Percentiles rank a stretch among this genome's conserved stretches.
Conservation (phyloP, 2,797 vertebrate genomes). For the Bradypodion pumilum region DNA sequence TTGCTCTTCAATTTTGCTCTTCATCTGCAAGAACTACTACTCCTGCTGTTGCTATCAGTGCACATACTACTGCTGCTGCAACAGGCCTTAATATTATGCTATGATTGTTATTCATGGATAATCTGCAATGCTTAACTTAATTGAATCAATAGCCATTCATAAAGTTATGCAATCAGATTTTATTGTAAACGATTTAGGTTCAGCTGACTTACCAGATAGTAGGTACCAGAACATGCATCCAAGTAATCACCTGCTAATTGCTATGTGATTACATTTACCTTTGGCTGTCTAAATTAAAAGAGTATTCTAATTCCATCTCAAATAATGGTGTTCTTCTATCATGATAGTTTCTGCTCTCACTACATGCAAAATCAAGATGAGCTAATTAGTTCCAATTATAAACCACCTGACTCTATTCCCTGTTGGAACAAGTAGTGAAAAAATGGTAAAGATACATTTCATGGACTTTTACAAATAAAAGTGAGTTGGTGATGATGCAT, state of each 20-base stretch:
- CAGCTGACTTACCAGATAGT: constrained; percentile 47
- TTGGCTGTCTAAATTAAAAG: constrained; percentile 67
- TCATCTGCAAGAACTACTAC: too few species aligned
- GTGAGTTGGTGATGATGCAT: too few species aligned
- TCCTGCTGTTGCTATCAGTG: too few species aligned
- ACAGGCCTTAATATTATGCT: background rate
- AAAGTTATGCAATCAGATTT: constrained; percentile 58
- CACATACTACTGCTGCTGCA: too few species aligned
- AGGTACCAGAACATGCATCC: constrained; percentile 46
- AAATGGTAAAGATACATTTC: constrained; percentile 12
- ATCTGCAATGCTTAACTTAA: constrained; percentile 44
- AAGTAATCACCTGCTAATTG: constrained; percentile 72
- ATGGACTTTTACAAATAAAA: too few species aligned
- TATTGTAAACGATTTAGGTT: constrained; percentile 53
- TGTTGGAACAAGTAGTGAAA: constrained; percentile 20
- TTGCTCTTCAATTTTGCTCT: too few species aligned
- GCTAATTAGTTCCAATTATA: constrained; percentile 50
- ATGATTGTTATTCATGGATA: background rate
- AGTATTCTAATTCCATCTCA: constrained; percentile 57
- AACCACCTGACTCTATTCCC: constrained; percentile 29
- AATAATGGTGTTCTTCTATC: constrained; percentile 47
- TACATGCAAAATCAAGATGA: constrained; percentile 40
- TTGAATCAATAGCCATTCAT: constrained; percentile 45
- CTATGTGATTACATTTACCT: constrained; percentile 71
- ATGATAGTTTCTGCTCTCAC: constrained; percentile 36